Evolutionary conservation across 2,888 invertebrate genomes (phyloP), one percentile per base, ranked within the genome.

Genomic region (Xanthia icteritia): DNA sequence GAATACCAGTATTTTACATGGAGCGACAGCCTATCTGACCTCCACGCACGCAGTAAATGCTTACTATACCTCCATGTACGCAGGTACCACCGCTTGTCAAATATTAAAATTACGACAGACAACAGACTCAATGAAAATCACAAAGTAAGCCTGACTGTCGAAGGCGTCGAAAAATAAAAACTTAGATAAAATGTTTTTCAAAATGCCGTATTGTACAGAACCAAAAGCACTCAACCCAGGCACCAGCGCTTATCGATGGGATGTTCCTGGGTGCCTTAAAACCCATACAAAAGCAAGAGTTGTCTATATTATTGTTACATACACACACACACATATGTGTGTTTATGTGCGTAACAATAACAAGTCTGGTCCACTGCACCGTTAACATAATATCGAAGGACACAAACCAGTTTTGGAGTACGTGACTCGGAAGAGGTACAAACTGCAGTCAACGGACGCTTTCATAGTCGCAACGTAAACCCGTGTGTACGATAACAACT

Each of bases 371-470:
- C 27, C 27, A 6, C 0, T 45, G 56, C 39, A 74, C 69, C 74
- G 80, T 80, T 81, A 80, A 20, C 58, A 60, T 58, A 11, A n/a
- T 23, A 5, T 27, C 13, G 70, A 81, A 81, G 81, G 81, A 67
- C 81, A 67, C 67, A 17, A 17, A 64, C 81, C 63, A 81, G 81
- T 81, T 81, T 20, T 5, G 56, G 74, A 20, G 27, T 67, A 81
- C 81, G 81, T 81, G 81, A 63, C 76, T 45, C 5, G 20, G 0
- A 11, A 56, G 15, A 8, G 17, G 54, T 73, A 65, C 1, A 11
- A 61, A 27, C 11, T 39, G 17, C 2, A 45, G 27, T 5, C 5
- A 39, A 5, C 31, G 36, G 48, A 39, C 31, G 39, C 11, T 48
- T 17, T 13, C n/a, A 4, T 60, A 31, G 31, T 20, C 1, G 20